A percentile compares a stretch with the other conserved stretches of the same genome.
Evolutionary conservation across 1,140 invertebrate species (phyloP).

Genomic region (Popillia japonica): DNA sequence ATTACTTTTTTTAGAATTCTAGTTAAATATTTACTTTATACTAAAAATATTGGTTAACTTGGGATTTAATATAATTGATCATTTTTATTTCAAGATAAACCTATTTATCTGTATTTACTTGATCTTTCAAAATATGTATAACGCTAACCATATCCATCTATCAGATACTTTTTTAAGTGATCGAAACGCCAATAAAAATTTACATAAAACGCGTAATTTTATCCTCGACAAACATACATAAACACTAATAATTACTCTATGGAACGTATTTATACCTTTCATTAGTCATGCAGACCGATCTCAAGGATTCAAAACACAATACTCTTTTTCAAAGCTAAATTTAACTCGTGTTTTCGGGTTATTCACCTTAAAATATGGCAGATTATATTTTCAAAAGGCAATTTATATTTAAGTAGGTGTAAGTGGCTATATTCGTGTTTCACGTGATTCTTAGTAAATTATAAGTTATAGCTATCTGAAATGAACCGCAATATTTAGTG

Average conservation of each 20-base stretch:
- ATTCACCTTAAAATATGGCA: conserved; percentile 3
- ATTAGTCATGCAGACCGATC: background rate
- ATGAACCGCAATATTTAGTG: too few relatives aligned
- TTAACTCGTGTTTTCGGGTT: conserved; percentile 1
- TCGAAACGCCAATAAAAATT: background rate
- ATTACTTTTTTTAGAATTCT: background rate
- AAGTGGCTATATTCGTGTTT: background rate
- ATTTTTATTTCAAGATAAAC: background rate
- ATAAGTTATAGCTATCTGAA: too few relatives aligned
- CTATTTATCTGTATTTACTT: background rate
- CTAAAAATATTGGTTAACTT: background rate
- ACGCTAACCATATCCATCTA: background rate
- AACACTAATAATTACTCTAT: background rate
- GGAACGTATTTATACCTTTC: background rate
- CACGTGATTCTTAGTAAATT: too few relatives aligned
- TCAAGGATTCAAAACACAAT: background rate
- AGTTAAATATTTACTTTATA: background rate
- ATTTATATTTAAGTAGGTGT: background rate
- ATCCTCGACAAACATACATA: background rate
- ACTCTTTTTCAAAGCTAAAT: background rate
- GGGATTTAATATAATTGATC: background rate
- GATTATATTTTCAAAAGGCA: background rate
- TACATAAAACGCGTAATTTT: background rate
- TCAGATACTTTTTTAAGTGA: background rate
- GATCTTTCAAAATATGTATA: background rate